Base-by-base conservation (phyloP, 2,113 vertebrate genomes). In the Hiodon tergisus region DNA sequence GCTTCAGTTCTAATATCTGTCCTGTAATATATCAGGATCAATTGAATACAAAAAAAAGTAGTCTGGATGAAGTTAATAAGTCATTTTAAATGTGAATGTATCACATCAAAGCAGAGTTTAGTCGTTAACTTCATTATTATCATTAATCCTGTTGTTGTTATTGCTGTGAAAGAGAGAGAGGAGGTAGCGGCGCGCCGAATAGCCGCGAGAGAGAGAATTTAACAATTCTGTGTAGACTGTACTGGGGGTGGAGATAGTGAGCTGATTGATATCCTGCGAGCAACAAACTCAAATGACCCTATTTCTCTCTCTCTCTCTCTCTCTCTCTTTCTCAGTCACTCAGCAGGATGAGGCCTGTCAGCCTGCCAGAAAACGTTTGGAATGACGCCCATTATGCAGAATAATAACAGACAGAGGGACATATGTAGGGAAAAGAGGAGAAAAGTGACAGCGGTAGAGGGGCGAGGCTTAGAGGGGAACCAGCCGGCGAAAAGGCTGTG, bases 201-300 rank as follows among this genome's bases (percentile, higher is more conserved):
- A 11, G 31, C 13, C 62, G 4, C 2, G 79, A 83, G 81, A 83
- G 83, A 83, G 86, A 78, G 72, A 83, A 69, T 74, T 71, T 80
- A 81, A 62, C 78, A 86, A 80, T 80, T 59, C 13, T 14, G 31
- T 10, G 57, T 79, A 78, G 78, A 83, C 82, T 80, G 80, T 77
- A 82, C 83, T 76, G 47, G 50, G 83, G 87, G 86, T 77, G 87
- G 88, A 86, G 86, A 82, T 76, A 81, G 80, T 17, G 75, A 85
- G 77, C 74, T 70, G 81, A 84, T 79, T 83, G 85, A 89, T 88
- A 89, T 87, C 83, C 84, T 87, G 85, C 81, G 83, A 87, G 87
- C 83, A 90, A 88, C 84, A 88, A 92, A 92, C 90, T 89, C 86
- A 83, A 90, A 84, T 90, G 87, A 91, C 87, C 90, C 85, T 84